These are phyloP conservation scores for Gephyroberyx darwinii DNA, from an alignment of 2,797 vertebrate species.

Conservation along the genomic window DNA sequence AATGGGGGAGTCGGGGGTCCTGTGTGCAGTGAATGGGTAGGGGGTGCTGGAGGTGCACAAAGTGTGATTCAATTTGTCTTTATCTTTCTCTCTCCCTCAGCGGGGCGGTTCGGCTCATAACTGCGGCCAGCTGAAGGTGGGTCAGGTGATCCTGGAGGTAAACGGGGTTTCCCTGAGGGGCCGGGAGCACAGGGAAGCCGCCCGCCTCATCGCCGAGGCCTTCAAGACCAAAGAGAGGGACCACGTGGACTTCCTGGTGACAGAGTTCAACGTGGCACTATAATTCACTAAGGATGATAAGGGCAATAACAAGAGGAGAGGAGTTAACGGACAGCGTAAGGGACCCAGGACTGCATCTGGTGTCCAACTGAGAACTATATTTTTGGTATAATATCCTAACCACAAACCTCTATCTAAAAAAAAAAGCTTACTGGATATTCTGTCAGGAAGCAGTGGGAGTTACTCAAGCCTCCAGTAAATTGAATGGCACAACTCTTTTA, in stretches of 20 bases:
- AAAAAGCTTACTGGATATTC: background rate
- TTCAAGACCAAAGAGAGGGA: slow-evolving; percentile 97
- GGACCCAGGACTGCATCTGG: background rate
- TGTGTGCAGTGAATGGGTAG: background rate
- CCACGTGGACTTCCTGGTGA: slow-evolving; percentile 94
- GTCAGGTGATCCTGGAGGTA: slow-evolving; percentile 97
- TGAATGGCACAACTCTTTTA: slow-evolving; percentile 69
- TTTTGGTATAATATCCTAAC: slow-evolving; percentile 1
- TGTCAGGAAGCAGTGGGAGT: background rate
- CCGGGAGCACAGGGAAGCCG: slow-evolving; percentile 93
- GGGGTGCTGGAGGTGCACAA: background rate
- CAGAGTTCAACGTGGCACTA: slow-evolving; percentile 95
- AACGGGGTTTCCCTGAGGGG: slow-evolving; percentile 89
- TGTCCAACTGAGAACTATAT: background rate
- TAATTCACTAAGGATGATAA: slow-evolving; percentile 63
- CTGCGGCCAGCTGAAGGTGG: slow-evolving; percentile 95
- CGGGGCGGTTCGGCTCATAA: slow-evolving; percentile 94
- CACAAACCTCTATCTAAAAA: background rate
- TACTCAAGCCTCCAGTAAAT: slow-evolving; percentile 34
- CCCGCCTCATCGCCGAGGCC: slow-evolving; percentile 94
- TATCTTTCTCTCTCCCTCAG: slow-evolving; percentile 65
- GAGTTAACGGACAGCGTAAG: background rate
- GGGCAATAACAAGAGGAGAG: slow-evolving; percentile 11
- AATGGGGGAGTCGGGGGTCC: background rate
- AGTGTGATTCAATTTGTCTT: background rate